Conservation (phyloP, 2,888 invertebrate species). For the Pterostichus madidus region DNA sequence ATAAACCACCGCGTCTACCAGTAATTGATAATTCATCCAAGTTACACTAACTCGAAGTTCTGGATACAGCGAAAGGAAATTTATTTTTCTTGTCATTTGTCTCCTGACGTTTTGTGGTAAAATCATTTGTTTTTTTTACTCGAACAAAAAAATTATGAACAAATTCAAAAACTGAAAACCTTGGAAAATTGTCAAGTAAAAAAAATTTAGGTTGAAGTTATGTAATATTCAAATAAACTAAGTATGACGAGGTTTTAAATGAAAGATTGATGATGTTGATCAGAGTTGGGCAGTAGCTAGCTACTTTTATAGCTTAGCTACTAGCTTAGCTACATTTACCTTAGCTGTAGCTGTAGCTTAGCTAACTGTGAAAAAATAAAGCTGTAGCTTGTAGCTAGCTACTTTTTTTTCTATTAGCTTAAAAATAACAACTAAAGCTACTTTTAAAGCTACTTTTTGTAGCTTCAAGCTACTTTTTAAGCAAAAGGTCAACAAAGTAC, state of each 20-base stretch:
- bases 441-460: too few species aligned
- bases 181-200: not conserved
- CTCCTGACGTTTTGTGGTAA: not conserved
- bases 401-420: too few species aligned
- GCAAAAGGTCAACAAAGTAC: too few species aligned
- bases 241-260: slow-evolving; percentile 14
- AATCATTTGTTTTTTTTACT: slow-evolving; percentile 13
- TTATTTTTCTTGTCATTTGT: slow-evolving; percentile 5
- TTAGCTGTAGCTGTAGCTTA: too few species aligned
- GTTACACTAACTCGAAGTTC: slow-evolving; percentile 32
- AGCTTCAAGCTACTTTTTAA: too few species aligned
- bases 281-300: not conserved
- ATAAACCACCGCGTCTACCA: not conserved
- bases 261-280: not conserved
- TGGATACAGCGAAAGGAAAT: slow-evolving; percentile 25
- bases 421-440: too few species aligned
- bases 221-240: slow-evolving; percentile 16
- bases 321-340: too few species aligned
- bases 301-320: too few species aligned
- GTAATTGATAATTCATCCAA: slow-evolving; percentile 45
- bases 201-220: slow-evolving; percentile 2
- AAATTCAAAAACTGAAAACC: slow-evolving; percentile 36
- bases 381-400: too few species aligned
- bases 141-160: slow-evolving; percentile 23
- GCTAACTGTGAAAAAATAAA: too few species aligned